These are phyloP conservation scores for Ursus arctos DNA, from an alignment of 2,113 vertebrate species.

Conservation along the genomic window DNA sequence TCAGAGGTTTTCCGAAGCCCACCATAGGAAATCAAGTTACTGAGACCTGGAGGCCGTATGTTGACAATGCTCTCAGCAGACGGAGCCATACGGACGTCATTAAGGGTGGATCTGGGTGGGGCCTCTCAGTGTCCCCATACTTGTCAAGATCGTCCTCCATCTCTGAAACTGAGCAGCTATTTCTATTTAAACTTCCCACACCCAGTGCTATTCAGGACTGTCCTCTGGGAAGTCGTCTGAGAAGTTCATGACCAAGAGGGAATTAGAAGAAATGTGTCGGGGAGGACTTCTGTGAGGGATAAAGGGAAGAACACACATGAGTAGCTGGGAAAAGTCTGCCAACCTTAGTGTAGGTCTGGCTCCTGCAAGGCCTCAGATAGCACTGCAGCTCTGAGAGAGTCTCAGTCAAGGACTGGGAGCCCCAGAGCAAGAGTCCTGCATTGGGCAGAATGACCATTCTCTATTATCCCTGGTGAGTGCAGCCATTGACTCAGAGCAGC, in stretches of 20 bases:
- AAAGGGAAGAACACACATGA: neutral
- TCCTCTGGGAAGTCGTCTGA: neutral
- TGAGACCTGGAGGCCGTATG: neutral
- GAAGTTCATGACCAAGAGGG: neutral
- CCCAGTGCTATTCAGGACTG: neutral
- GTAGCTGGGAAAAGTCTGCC: neutral
- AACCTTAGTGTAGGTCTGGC: neutral
- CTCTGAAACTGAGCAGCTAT: neutral
- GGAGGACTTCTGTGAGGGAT: too few relatives aligned
- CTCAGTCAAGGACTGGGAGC: neutral
- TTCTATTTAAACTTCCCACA: neutral
- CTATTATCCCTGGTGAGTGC: neutral
- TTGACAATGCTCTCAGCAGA: neutral
- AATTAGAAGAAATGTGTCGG: neutral
- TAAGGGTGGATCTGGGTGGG: neutral
- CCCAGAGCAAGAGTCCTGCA: neutral
- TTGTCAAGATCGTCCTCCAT: neutral
- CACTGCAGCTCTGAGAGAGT: neutral
- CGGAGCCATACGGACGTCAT: too few relatives aligned
- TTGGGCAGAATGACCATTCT: neutral
- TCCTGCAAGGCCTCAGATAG: too few relatives aligned
- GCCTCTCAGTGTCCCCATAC: rapidly evolving
- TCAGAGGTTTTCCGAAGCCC: neutral
- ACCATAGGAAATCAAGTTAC: neutral
- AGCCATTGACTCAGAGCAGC: neutral